Base-by-base conservation (phyloP, 2,797 vertebrate species). In the Chelmon rostratus region DNA sequence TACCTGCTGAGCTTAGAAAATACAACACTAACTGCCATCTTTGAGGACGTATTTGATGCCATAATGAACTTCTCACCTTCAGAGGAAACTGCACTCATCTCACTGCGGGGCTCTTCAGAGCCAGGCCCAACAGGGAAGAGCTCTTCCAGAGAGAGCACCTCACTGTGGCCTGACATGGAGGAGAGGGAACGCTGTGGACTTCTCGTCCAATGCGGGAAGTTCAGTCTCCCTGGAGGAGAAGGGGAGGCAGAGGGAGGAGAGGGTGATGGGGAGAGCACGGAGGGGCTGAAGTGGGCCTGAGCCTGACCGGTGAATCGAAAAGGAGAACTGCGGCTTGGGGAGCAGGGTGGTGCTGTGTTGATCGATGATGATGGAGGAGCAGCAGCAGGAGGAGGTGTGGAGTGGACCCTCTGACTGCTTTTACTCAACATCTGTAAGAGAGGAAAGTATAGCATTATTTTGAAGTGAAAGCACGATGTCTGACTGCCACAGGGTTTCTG, bases 81-180 rank as follows among this genome's bases (percentile, higher is more conserved):
- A 77, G 88, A 86, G 8, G 91, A 94, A 47, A 87, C 90, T 33
- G 87, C 80, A 69, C 91, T 93, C 69, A 76, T 94, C 50, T 94
- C 91, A 62, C 93, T 94, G 5, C 70, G 78, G 9, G 83, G 68
- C 58, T 93, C 88, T 33, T 93, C 92, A 54, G 82, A 73, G 38
- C 68, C 40, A 6, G 3, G 28, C n/a, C 65, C 79, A 18, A 82
- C 66, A 0, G 93, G 93, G 75, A 95, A 93, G 9, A 92, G 80
- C 38, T 77, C 53, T 8, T 96, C 95, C 76, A 95, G 71, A 4
- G 96, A 96, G 15, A 75, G 90, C 19, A 96, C 82, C 70, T 96
- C 89, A 28, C 92, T 94, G 62, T 13, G 75, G 9, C 86, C 86
- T 0, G 90, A 88, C 38, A 68, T 47, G 9, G 95, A 94, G 0